Evolutionary conservation across 2,797 vertebrate species (phyloP).

Genomic region (Oophaga sylvatica): DNA sequence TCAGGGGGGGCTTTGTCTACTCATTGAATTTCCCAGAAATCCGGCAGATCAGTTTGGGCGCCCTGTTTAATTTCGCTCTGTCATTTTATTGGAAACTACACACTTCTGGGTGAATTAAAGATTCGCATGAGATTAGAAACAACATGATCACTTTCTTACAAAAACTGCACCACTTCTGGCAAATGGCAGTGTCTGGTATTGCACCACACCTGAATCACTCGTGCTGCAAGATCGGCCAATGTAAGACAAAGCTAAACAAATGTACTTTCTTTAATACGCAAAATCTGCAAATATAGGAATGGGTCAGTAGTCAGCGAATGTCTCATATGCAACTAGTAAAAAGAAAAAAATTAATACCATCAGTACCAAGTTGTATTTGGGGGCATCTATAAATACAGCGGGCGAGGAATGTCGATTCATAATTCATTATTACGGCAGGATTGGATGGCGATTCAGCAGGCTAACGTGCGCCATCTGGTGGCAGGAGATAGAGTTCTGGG

Average conservation of each 20-base stretch:
- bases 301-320: not conserved
- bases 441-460: not conserved
- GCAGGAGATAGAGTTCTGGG: not conserved
- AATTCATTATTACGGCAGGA: slow-evolving; percentile 2
- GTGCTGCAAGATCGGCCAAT: no score
- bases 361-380: not conserved
- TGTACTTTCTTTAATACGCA: no score
- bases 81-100: not conserved
- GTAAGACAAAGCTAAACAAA: no score
- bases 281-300: no score
- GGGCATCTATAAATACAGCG: not conserved
- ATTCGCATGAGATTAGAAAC: not conserved
- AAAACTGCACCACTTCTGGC: not conserved
- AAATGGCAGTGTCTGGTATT: not conserved
- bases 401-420: not conserved
- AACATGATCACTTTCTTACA: not conserved
- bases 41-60: no score
- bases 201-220: not conserved
- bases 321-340: not conserved
- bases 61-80: not conserved
- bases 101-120: no score
- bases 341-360: not conserved
- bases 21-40: not conserved
- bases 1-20: no score
- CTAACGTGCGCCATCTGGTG: not conserved